These are phyloP conservation scores for Cantharis lateralis DNA, from an alignment of 2,888 invertebrate genomes.

Conservation along the genomic window DNA sequence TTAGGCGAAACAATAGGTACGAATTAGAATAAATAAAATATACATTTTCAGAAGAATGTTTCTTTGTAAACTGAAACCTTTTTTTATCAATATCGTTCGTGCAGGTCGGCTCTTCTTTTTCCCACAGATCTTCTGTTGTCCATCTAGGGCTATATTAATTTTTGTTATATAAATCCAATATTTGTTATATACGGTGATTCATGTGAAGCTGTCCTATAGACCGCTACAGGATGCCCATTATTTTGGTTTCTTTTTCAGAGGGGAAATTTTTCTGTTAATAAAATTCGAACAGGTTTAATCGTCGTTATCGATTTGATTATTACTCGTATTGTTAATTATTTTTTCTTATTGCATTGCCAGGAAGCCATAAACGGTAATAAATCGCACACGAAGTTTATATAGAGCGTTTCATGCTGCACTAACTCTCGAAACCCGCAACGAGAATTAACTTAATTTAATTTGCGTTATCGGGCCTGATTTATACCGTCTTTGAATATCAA, in stretches of 20 bases:
- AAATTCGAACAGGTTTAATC: too few relatives aligned
- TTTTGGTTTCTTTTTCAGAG: too few relatives aligned
- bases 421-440: constrained; percentile 6
- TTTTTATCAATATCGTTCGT: neutral
- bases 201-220: too few relatives aligned
- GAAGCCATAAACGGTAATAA: neutral
- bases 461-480: constrained; percentile 28
- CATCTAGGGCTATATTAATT: too few relatives aligned
- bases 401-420: neutral
- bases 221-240: neutral
- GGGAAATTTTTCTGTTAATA: too few relatives aligned
- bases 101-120: neutral
- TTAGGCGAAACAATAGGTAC: neutral
- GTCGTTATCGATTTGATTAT: too few relatives aligned
- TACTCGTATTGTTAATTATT: neutral
- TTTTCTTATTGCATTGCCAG: neutral
- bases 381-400: neutral
- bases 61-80: neutral
- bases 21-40: neutral
- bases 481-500: constrained; percentile 31
- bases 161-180: too few relatives aligned
- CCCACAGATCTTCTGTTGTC: neutral
- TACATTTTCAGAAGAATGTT: neutral
- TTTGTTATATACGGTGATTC: neutral
- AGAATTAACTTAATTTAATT: constrained; percentile 26